Evolutionary conservation across 1,140 invertebrate species (phyloP).

Genomic region (Bombus confusus): DNA sequence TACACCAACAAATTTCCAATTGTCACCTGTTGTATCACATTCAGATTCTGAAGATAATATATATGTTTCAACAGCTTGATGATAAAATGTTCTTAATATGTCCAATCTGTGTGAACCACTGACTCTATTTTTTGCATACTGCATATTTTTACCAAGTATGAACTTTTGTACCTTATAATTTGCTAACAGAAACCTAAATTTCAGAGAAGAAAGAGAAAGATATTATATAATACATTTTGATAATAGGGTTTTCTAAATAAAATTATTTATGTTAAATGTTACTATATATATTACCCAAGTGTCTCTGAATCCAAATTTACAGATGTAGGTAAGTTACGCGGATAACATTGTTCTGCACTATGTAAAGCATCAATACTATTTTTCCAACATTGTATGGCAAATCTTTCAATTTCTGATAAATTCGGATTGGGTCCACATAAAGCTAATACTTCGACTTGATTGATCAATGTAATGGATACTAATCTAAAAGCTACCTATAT

Average conservation of each 20-base stretch:
- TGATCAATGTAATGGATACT: conserved; percentile 88
- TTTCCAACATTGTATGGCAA: conserved; percentile 89
- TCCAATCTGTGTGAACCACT: conserved; percentile 86
- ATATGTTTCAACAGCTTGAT: conserved; percentile 84
- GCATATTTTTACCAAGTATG: conserved; percentile 86
- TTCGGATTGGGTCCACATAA: conserved; percentile 90
- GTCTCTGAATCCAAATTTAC: conserved; percentile 85
- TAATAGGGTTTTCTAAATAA: neutral
- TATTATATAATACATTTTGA: neutral
- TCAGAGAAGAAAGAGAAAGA: no score
- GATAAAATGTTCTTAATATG: conserved; percentile 88
- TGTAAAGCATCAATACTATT: conserved; percentile 87
- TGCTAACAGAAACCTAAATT: conserved; percentile 87
- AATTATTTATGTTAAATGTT: neutral
- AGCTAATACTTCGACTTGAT: conserved; percentile 88
- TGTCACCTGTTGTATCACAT: conserved; percentile 39
- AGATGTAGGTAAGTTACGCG: conserved; percentile 85
- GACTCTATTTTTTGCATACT: conserved; percentile 82
- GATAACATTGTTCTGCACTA: conserved; percentile 84
- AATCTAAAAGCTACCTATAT: conserved; percentile 90
- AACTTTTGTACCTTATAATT: conserved; percentile 87
- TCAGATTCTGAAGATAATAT: conserved; percentile 56
- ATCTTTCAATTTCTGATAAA: conserved; percentile 87
- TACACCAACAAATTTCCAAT: conserved; percentile 70
- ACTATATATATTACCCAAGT: conserved; percentile 83